Base-by-base conservation (phyloP, 2,888 invertebrate genomes). In the Tipula confusa region DNA sequence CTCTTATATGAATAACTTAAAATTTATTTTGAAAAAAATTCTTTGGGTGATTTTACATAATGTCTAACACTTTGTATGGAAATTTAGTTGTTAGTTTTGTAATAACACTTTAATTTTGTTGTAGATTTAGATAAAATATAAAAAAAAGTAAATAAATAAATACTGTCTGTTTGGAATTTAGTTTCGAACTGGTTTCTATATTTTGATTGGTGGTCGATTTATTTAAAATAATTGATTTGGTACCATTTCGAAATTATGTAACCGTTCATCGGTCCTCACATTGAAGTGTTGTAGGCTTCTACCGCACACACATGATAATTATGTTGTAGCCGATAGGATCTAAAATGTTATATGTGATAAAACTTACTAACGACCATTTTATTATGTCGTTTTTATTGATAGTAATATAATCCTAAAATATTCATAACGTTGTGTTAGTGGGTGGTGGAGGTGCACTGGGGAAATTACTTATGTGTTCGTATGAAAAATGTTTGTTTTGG, bases 11-110 rank as follows among this genome's bases (percentile, higher is more conserved):
- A 64, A 64, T 64, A 64, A 64, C 18, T 64, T 64, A 64, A 64
- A 64, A 43, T 43, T 33, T 2, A 9, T 15, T 43, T 43, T 43
- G 13, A 64, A 64, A 64, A 64, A 64, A 64, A 64, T 24, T 64
- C 64, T 64, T 64, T 64, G 64, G 64, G 64, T 64, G 64, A 64
- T 64, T 64, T 64, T 64, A 64, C 64, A 64, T 64, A 64, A 64
- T 64, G 64, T 64, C 64, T 64, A 64, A 64, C 64, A 64, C 64
- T 64, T 64, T 64, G 64, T 64, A 64, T 64, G 64, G 64, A 64
- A 64, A 64, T 64, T 64, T 64, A 64, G 64, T 64, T 64, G 64
- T 64, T 64, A 64, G 5, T n/a, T 43, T 43, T 43, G 64, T 64
- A 64, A 64, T 64, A 64, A 64, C 64, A 64, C 64, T 64, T 64